A percentile compares a stretch with the other conserved stretches of the same genome.
Evolutionary conservation across 2,888 invertebrate species (phyloP).

Genomic region (Ormyrus thymus): DNA sequence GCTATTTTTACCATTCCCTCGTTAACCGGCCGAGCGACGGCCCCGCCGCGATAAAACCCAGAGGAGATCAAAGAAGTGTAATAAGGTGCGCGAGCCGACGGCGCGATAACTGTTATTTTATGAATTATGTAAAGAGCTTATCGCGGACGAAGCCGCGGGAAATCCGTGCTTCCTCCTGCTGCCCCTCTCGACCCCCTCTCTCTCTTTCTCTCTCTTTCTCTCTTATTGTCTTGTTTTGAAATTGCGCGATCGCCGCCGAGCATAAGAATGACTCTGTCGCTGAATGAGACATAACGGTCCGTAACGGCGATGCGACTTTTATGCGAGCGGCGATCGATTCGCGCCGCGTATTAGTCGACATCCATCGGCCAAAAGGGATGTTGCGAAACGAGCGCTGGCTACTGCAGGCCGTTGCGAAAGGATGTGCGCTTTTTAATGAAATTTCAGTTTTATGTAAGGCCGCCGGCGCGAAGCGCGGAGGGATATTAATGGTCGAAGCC

Average conservation of each 20-base stretch:
- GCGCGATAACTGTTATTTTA: conserved; percentile 36
- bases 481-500: no score
- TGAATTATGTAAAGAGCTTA: conserved; percentile 32
- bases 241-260: background rate
- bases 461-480: no score
- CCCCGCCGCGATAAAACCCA: conserved; percentile 2
- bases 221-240: conserved; percentile 24
- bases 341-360: conserved; percentile 7
- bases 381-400: background rate
- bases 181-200: no score
- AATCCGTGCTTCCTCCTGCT: conserved; percentile 18
- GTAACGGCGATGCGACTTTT: conserved; percentile 35
- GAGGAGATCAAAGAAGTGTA: conserved; percentile 5
- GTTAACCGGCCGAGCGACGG: background rate
- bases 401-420: background rate
- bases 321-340: conserved; percentile 31
- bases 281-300: conserved; percentile 36
- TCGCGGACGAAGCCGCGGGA: conserved; percentile 14
- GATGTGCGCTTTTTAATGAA: no score
- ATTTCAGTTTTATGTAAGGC: no score
- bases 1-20: background rate
- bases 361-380: background rate
- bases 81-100: background rate
- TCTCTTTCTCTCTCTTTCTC: background rate
- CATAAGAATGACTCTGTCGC: conserved; percentile 26